These are phyloP conservation scores for Pectinophora gossypiella DNA, from an alignment of 1,140 invertebrate species.

Conservation along the genomic window DNA sequence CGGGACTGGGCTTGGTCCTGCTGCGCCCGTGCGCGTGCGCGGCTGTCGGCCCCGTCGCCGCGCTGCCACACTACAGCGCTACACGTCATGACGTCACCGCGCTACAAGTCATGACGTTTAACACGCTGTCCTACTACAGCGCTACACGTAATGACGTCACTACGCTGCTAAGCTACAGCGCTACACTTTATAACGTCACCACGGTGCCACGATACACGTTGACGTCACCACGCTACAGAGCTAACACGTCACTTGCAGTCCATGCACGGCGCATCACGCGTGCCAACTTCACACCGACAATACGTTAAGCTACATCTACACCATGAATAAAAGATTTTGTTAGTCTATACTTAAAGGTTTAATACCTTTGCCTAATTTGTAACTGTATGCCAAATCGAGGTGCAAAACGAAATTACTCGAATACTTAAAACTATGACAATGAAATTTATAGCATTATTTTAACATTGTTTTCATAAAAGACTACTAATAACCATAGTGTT, in stretches of 20 bases:
- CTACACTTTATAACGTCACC: too few relatives aligned
- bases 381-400: slow-evolving; percentile 61
- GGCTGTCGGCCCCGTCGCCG: too few relatives aligned
- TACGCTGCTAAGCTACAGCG: background rate
- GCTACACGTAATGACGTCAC: background rate
- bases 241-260: too few relatives aligned
- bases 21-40: too few relatives aligned
- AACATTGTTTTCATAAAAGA: slow-evolving; percentile 63
- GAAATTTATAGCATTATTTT: slow-evolving; percentile 65
- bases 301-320: slow-evolving; percentile 58
- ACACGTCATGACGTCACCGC: too few relatives aligned
- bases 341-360: slow-evolving; percentile 57
- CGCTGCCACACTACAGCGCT: too few relatives aligned
- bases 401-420: slow-evolving; percentile 67
- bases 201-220: too few relatives aligned
- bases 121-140: too few relatives aligned
- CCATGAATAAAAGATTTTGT: slow-evolving; percentile 58
- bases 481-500: slow-evolving; percentile 67
- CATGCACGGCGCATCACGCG: too few relatives aligned
- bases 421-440: slow-evolving; percentile 73
- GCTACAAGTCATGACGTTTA: too few relatives aligned
- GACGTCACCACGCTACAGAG: too few relatives aligned
- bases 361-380: slow-evolving; percentile 59
- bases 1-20: too few relatives aligned
- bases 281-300: slow-evolving; percentile 41